Evolutionary conservation across 2,113 vertebrate species (phyloP).

Genomic region (Spermophilus dauricus): DNA sequence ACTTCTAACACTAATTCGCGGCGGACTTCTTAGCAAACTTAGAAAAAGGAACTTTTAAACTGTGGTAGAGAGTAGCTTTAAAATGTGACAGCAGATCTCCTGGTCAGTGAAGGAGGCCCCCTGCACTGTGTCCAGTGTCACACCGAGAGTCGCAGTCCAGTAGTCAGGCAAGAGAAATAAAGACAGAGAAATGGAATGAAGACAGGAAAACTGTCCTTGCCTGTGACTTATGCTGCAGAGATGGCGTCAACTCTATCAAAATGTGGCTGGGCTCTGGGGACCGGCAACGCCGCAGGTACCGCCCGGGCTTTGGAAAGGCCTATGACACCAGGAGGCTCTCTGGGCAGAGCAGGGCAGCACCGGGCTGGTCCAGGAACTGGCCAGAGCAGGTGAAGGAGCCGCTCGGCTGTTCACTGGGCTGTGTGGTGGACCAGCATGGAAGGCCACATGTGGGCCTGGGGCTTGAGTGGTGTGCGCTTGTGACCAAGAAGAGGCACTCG

Average conservation of each 20-base stretch:
- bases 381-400: no score
- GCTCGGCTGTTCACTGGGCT: no score
- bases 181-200: background rate
- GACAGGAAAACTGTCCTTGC: background rate
- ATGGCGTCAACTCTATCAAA: no score
- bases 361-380: background rate
- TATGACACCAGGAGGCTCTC: background rate
- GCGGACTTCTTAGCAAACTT: background rate
- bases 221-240: background rate
- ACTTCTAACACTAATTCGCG: background rate
- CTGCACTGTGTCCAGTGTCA: no score
- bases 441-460: rapidly evolving
- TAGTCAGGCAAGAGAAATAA: background rate
- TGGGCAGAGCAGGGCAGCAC: no score
- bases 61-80: background rate
- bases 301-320: background rate
- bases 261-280: background rate
- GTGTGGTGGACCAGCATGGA: rapidly evolving
- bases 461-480: background rate
- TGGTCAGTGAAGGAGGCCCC: background rate
- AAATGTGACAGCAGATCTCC: background rate
- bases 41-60: background rate
- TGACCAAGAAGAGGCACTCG: no score
- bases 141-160: background rate
- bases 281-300: rapidly evolving